phyloP scores from a whole-genome alignment of 2,888 invertebrate species.

The Drosophila cognata region DNA sequence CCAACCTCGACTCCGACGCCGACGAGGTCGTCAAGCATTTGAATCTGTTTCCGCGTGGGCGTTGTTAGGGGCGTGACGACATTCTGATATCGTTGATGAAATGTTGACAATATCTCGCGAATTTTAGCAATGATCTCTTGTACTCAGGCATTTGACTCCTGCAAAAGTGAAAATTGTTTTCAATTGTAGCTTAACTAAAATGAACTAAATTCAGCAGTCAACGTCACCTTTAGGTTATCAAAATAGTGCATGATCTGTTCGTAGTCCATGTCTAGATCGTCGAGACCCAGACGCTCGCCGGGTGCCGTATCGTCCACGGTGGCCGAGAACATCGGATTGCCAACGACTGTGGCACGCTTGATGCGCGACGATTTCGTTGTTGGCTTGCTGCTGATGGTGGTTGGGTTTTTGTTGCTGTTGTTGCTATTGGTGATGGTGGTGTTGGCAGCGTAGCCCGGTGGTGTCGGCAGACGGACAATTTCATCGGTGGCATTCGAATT shows the following conservation, averaged over 20 bases:
- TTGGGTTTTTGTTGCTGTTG: conserved; percentile 70
- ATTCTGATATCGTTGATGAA: conserved; percentile 86
- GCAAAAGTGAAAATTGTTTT: conserved; percentile 73
- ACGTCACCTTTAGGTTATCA: conserved; percentile 95
- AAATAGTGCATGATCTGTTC: conserved; percentile 99
- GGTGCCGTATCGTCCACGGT: conserved; percentile 86
- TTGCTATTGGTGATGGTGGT: conserved; percentile 45
- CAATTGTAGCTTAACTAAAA: background rate
- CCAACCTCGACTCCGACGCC: conserved; percentile 36
- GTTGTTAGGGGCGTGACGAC: conserved; percentile 84
- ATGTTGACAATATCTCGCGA: conserved; percentile 91
- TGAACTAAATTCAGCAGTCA: background rate
- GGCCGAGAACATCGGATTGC: conserved; percentile 94
- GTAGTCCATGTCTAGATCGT: conserved; percentile 97
- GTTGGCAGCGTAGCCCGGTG: conserved; percentile 33
- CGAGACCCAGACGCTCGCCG: conserved; percentile 89
- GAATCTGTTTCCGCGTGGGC: conserved; percentile 82
- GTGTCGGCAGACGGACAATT: conserved; percentile 63
- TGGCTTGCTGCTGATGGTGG: conserved; percentile 62
- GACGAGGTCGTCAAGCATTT: conserved; percentile 68
- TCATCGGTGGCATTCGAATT: conserved; percentile 74
- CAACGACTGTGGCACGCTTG: conserved; percentile 93
- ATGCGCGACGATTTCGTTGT: conserved; percentile 86
- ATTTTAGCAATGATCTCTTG: conserved; percentile 94
- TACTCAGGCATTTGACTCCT: conserved; percentile 96